These are phyloP conservation scores for Ashinkailepas kermadecensis DNA, from an alignment of 2,888 invertebrate genomes.

Conservation along the genomic window DNA sequence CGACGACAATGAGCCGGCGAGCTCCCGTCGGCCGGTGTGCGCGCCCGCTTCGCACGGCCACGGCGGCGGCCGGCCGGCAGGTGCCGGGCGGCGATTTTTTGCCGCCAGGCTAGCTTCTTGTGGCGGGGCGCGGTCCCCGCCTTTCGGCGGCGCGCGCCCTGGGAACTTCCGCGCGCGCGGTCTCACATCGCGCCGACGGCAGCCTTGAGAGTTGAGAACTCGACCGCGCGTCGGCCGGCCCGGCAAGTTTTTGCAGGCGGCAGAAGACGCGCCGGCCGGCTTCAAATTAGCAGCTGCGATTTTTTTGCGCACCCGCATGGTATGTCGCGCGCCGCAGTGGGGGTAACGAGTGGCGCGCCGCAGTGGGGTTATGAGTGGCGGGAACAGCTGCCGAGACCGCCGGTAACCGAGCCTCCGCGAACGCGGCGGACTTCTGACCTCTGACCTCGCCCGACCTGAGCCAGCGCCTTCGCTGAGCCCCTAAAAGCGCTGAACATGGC, in stretches of 20 bases:
- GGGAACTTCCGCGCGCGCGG: neutral
- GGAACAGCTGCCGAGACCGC: neutral
- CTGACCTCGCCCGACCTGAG: too few species aligned
- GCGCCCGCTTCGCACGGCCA: neutral
- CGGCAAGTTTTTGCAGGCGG: neutral
- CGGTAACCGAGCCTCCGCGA: neutral
- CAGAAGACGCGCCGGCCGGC: neutral
- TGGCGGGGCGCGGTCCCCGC: constrained; percentile 1
- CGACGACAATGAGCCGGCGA: neutral
- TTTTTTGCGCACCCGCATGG: neutral
- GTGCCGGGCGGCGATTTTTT: neutral
- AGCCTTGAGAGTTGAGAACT: neutral
- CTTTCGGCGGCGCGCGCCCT: neutral
- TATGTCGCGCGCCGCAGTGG: neutral
- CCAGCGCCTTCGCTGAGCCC: too few species aligned
- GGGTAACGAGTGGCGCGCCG: neutral
- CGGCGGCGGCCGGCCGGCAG: neutral
- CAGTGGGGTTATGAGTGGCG: too few species aligned
- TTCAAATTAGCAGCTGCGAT: constrained; percentile 12
- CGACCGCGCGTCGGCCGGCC: neutral
- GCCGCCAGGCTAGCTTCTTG: neutral
- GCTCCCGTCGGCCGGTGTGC: neutral
- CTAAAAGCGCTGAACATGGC: too few species aligned
- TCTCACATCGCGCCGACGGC: neutral
- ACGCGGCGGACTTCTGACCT: too few species aligned